Conservation (phyloP, 2,888 invertebrate genomes). For the Bedellia somnulentella region DNA sequence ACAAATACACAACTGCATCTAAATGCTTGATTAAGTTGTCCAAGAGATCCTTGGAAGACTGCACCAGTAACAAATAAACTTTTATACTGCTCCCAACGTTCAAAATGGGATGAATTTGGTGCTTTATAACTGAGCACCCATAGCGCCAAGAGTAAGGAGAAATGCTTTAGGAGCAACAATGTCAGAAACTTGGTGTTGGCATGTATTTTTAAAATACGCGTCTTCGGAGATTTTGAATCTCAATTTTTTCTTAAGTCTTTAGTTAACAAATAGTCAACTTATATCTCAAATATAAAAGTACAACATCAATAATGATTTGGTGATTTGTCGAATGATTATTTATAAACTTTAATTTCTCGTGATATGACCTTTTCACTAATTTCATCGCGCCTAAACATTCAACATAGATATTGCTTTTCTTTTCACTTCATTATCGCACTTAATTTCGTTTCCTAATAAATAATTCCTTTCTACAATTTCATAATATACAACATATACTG, state of each 20-base stretch:
- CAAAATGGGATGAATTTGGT: too few relatives aligned
- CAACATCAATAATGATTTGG: too few relatives aligned
- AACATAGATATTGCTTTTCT: constrained; percentile 37
- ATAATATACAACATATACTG: constrained; percentile 20
- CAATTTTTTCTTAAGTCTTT: too few relatives aligned
- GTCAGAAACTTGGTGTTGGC: constrained; percentile 2
- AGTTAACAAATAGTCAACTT: too few relatives aligned
- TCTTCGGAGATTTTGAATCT: constrained; percentile 52
- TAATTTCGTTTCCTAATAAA: constrained; percentile 4
- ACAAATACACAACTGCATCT: constrained; percentile 9
- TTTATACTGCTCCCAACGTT: too few relatives aligned
- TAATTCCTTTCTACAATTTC: constrained; percentile 5
- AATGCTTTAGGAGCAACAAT: too few relatives aligned
- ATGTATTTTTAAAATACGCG: constrained; percentile 43
- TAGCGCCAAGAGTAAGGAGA: too few relatives aligned
- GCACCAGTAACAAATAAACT: constrained; percentile 37
- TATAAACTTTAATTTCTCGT: constrained; percentile 41
- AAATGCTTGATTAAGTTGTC: constrained; percentile 19
- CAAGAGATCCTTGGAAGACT: constrained; percentile 45
- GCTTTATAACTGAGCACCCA: too few relatives aligned
- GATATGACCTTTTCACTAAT: constrained; percentile 49
- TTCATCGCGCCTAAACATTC: constrained; percentile 20
- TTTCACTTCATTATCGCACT: constrained; percentile 14
- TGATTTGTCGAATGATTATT: constrained; percentile 2
- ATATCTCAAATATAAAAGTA: too few relatives aligned